A percentile compares a stretch with the other conserved stretches of the same genome.
These are phyloP conservation scores for Rhyacophila evoluta DNA, from an alignment of 2,888 invertebrate species.

Conservation along the genomic window DNA sequence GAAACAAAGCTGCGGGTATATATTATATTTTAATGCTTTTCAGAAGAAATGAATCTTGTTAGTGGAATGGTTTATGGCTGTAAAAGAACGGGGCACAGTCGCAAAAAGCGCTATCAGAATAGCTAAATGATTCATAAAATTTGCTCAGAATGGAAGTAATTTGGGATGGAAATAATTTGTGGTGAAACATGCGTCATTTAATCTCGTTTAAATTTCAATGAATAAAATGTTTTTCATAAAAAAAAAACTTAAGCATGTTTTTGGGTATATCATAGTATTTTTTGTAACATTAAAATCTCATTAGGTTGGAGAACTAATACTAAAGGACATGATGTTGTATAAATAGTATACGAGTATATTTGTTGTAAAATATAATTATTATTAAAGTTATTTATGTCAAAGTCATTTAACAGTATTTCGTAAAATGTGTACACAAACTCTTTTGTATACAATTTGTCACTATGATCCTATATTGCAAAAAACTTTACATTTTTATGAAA, in stretches of 20 bases:
- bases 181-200: constrained; percentile 1
- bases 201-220: not conserved
- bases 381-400: too few species aligned
- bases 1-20: constrained; percentile 39
- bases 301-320: too few species aligned
- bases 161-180: constrained; percentile 18
- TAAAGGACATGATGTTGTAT: too few species aligned
- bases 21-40: constrained; percentile 25
- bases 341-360: too few species aligned
- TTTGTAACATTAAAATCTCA: too few species aligned
- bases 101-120: not conserved
- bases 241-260: not conserved
- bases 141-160: constrained; percentile 5
- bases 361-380: too few species aligned
- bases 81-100: not conserved
- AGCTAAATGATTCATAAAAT: constrained; percentile 22
- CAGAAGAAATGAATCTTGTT: constrained; percentile 52
- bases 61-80: constrained; percentile 46
- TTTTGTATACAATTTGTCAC: too few species aligned
- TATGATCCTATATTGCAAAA: too few species aligned
- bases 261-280: too few species aligned
- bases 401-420: too few species aligned
- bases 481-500: too few species aligned
- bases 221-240: not conserved
- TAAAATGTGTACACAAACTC: too few species aligned